Percentiles rank a stretch among this genome's conserved stretches.
Evolutionary conservation across 37 sponge, comb jelly and placozoan species (phyloP).

Genomic region (Chondrilla cf. caribensis): DNA sequence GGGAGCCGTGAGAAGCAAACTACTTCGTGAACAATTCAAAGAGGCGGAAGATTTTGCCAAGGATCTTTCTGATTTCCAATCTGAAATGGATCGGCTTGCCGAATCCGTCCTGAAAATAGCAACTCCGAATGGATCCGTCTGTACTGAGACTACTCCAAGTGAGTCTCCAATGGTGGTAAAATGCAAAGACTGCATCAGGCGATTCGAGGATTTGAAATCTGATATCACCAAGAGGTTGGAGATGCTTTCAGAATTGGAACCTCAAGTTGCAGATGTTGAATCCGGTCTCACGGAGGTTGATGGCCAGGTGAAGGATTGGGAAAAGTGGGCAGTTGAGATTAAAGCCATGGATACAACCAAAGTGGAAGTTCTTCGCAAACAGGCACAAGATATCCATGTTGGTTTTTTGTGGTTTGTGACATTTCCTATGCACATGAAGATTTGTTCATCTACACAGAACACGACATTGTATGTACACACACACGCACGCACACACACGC

Average conservation of each 20-base stretch:
- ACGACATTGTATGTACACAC: too few relatives aligned
- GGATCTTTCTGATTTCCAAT: neutral
- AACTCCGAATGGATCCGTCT: too few relatives aligned
- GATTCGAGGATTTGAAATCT: neutral
- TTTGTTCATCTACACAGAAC: too few relatives aligned
- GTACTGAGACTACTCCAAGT: neutral
- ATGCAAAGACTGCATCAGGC: neutral
- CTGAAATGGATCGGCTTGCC: neutral
- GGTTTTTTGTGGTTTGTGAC: too few relatives aligned
- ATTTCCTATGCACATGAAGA: too few relatives aligned
- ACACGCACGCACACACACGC: too few relatives aligned
- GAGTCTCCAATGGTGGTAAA: neutral
- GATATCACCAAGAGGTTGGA: neutral
- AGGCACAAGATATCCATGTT: neutral
- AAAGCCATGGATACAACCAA: slow-evolving; percentile 5
- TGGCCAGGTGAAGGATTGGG: slow-evolving; percentile 10
- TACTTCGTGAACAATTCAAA: neutral
- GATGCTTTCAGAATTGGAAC: slow-evolving; percentile 9
- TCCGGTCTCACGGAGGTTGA: neutral
- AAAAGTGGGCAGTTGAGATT: neutral
- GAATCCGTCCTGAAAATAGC: neutral
- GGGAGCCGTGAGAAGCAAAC: slow-evolving; percentile 6
- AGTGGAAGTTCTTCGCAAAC: neutral
- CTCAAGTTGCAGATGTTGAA: slow-evolving; percentile 1
- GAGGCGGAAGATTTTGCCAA: slow-evolving; percentile 12